A percentile compares a stretch with the other conserved stretches of the same genome.
These are phyloP conservation scores for Cepaea nemoralis DNA, from an alignment of 1,140 invertebrate species.

Conservation along the genomic window DNA sequence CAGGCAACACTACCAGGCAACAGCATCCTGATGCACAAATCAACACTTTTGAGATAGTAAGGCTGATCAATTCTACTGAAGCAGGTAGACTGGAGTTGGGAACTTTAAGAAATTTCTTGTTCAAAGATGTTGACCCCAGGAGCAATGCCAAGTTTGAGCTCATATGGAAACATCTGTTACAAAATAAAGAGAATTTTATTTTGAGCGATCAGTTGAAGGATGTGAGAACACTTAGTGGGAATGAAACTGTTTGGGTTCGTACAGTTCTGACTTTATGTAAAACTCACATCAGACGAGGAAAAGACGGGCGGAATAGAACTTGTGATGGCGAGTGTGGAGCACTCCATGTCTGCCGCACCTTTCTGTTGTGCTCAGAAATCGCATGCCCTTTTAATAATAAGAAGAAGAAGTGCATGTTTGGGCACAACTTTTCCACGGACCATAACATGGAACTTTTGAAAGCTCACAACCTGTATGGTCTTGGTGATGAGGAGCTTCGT, in stretches of 20 bases:
- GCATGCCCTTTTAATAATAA: not conserved
- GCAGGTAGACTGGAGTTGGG: not conserved
- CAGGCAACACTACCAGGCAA: too few species aligned
- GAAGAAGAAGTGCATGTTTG: slow-evolving; percentile 22
- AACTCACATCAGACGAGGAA: slow-evolving; percentile 12
- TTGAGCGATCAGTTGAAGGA: not conserved
- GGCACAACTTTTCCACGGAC: not conserved
- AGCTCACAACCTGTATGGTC: not conserved
- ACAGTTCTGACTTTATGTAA: slow-evolving; percentile 12
- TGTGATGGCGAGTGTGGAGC: slow-evolving; percentile 8
- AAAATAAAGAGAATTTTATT: slow-evolving; percentile 2
- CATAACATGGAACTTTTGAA: slow-evolving; percentile 15
- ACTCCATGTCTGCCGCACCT: slow-evolving; percentile 31
- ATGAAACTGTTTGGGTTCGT: slow-evolving; percentile 25
- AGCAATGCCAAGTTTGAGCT: not conserved
- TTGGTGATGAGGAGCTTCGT: not conserved
- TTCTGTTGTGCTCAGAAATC: not conserved
- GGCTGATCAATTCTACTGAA: not conserved
- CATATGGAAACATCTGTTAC: not conserved
- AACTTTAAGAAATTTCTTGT: not conserved
- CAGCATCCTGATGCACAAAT: too few species aligned
- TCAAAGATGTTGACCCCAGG: not conserved
- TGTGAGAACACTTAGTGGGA: not conserved
- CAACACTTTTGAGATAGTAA: too few species aligned
- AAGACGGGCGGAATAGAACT: not conserved